Evolutionary conservation across 2,113 vertebrate species (phyloP).

Genomic region (Centropus unirufus): DNA sequence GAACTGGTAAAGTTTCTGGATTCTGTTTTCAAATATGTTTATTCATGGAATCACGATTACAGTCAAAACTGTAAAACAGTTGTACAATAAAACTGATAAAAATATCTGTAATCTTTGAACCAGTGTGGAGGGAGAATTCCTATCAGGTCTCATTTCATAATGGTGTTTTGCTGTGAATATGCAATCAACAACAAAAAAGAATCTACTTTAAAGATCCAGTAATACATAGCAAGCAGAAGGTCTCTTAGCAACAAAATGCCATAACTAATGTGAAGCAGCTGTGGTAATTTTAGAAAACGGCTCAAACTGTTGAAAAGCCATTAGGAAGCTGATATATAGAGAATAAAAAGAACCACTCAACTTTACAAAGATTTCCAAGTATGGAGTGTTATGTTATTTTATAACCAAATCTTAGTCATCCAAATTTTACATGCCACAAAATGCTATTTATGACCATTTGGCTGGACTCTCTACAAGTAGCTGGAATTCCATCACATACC

Average conservation of each 20-base stretch:
- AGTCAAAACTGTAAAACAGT: background rate
- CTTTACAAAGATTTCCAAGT: slow-evolving; percentile 78
- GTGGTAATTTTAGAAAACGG: slow-evolving; percentile 78
- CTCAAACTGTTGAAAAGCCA: slow-evolving; percentile 82
- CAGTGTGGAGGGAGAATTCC: background rate
- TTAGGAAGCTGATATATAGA: slow-evolving; percentile 82
- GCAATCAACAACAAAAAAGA: slow-evolving; percentile 28
- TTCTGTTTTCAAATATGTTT: background rate
- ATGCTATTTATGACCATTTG: slow-evolving; percentile 73
- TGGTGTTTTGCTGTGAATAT: slow-evolving; percentile 45
- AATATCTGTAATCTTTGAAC: background rate
- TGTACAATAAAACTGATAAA: background rate
- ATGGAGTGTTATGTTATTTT: slow-evolving; percentile 77
- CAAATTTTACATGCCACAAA: slow-evolving; percentile 74
- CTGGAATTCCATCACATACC: slow-evolving; percentile 66
- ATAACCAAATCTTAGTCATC: slow-evolving; percentile 77
- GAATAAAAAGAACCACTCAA: slow-evolving; percentile 81
- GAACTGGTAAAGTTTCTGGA: background rate
- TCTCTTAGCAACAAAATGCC: slow-evolving; percentile 74
- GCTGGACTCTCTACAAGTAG: slow-evolving; percentile 63
- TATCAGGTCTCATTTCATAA: background rate
- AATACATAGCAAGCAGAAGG: slow-evolving; percentile 69
- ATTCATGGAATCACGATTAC: background rate
- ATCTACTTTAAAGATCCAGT: slow-evolving; percentile 59
- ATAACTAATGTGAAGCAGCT: slow-evolving; percentile 81